Evolutionary conservation across 1,140 invertebrate species (phyloP), one percentile per base, ranked within the genome.

Genomic region (Drosophila bifasciata): DNA sequence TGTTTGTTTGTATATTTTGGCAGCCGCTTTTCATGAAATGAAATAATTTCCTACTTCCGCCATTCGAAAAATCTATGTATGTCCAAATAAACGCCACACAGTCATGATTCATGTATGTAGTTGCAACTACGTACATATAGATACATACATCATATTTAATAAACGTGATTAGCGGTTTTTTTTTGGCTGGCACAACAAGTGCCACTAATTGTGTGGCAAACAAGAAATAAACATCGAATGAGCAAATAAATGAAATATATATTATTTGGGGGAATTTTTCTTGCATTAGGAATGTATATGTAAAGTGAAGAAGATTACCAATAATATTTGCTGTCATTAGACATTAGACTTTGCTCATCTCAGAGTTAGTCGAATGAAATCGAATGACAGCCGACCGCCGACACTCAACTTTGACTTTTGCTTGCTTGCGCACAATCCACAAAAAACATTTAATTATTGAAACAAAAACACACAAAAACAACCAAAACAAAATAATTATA

Each of bases 31-130:
- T 72, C 78, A 80, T 67, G 60, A 52, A 45, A 45, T 70, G 57
- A 52, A 45, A 45, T 70, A 53, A 80, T 80, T 80, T 81, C 58
- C 72, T 53, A 64, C 62, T 80, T 80, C 78, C 78, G 78, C 78
- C 45, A 80, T 80, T 80, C 67, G 46, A 40, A 70, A 40, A 53
- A 62, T 58, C 70, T 61, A 81, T 80, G 28, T 61, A 81, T 80
- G 28, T 56, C n/a, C 59, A 52, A 59, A 68, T 52, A 41, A 15
- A 15, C n/a, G 43, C 41, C 55, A 55, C 8, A 60, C 59, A 49
- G 28, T 7, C 60, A 67, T 80, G 66, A 80, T 80, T 77, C 75
- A 77, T 77, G 67, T 43, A 13, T 60, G n/a, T 51, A 13, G 3
- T 13, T 13, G 11, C 32, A 36, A 11, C 4, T 13, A 13, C 23